phyloP scores from a whole-genome alignment of 2,797 vertebrate genomes.

The Rhinogobio ventralis region DNA sequence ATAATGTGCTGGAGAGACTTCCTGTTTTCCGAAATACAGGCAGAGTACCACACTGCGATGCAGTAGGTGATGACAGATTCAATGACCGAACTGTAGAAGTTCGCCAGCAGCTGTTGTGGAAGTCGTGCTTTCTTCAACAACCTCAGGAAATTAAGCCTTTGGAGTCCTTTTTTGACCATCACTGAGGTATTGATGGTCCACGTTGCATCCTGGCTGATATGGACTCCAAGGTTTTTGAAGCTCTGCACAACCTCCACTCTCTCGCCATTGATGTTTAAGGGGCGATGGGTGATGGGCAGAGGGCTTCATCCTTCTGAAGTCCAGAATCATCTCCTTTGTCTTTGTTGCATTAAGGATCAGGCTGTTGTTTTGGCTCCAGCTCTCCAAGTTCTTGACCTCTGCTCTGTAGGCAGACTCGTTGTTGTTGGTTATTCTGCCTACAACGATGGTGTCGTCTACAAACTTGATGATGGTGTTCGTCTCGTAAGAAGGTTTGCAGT shows the following conservation, averaged over 20 bases:
- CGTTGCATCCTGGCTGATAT: not conserved
- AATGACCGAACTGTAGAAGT: not conserved
- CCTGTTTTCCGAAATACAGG: not conserved
- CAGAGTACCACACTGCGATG: conserved; percentile 15
- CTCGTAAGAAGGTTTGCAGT: no score
- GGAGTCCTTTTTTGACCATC: conserved; percentile 6
- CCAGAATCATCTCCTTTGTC: conserved; percentile 14
- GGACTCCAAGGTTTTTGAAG: not conserved
- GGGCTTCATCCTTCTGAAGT: conserved; percentile 7
- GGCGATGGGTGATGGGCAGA: not conserved
- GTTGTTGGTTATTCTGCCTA: no score
- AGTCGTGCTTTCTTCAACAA: conserved; percentile 10
- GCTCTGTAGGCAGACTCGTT: not conserved
- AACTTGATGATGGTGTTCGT: no score
- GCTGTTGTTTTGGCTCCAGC: conserved; percentile 15
- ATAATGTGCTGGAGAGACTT: not conserved
- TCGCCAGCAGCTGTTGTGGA: conserved; percentile 23
- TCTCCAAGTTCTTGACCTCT: not conserved
- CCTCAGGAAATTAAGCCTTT: conserved; percentile 4
- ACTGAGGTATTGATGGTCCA: not conserved
- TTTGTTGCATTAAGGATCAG: conserved; percentile 6
- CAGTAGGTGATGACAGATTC: conserved; percentile 1
- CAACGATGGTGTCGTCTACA: no score
- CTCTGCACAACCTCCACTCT: not conserved
- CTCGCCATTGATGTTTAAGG: not conserved